Percentiles rank a stretch among this genome's conserved stretches.
These are phyloP conservation scores for Saguinus midas DNA, from an alignment of 2,113 vertebrate species.

Conservation along the genomic window DNA sequence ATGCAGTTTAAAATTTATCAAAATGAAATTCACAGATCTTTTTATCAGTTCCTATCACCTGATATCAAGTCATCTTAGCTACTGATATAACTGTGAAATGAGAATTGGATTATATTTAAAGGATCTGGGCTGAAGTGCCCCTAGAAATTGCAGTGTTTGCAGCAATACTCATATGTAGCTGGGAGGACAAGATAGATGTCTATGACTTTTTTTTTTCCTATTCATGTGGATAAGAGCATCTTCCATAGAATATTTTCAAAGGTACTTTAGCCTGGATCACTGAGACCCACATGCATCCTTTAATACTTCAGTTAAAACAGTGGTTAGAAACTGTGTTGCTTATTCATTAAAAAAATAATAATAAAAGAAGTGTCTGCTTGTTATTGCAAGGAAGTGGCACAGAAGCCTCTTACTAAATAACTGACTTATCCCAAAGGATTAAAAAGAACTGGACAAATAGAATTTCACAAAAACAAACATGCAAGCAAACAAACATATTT, in stretches of 20 bases:
- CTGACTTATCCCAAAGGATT: background rate
- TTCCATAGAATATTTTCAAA: background rate
- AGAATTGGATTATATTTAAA: background rate
- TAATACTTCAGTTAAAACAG: background rate
- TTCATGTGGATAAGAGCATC: background rate
- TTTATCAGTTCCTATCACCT: background rate
- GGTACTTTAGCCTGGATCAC: background rate
- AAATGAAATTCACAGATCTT: conserved; percentile 33
- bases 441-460: background rate
- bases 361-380: background rate
- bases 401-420: background rate
- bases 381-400: background rate
- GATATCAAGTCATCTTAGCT: background rate
- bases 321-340: background rate
- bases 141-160: background rate
- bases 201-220: background rate
- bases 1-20: background rate
- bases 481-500: background rate
- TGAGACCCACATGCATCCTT: background rate
- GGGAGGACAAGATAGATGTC: background rate
- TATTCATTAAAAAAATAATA: background rate
- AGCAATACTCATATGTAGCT: background rate
- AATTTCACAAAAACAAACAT: background rate
- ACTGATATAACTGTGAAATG: background rate
- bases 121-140: background rate